phyloP scores from a whole-genome alignment of 2,888 invertebrate species.

The Drepana falcataria region DNA sequence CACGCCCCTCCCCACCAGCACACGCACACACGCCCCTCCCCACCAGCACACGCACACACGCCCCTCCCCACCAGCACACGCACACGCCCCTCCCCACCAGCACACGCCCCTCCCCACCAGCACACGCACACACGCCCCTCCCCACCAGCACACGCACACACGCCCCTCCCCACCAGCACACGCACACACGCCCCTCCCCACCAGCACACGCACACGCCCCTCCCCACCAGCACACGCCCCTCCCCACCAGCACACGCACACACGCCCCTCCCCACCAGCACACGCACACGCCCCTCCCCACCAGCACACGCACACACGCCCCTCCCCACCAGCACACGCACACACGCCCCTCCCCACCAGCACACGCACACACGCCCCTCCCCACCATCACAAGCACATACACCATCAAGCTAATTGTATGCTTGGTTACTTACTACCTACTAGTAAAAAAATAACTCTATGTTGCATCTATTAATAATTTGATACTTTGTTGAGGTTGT shows the following conservation, averaged over 20 bases:
- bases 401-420: neutral
- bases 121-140: slow-evolving; percentile 47
- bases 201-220: slow-evolving; percentile 72
- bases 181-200: slow-evolving; percentile 55
- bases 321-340: slow-evolving; percentile 37
- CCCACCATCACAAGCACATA: slow-evolving; percentile 45
- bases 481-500: too few relatives aligned
- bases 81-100: slow-evolving; percentile 13
- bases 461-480: too few relatives aligned
- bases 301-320: slow-evolving; percentile 62
- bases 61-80: slow-evolving; percentile 50
- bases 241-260: slow-evolving; percentile 36
- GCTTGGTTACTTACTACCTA: too few relatives aligned
- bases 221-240: too few relatives aligned
- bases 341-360: slow-evolving; percentile 19
- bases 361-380: slow-evolving; percentile 32
- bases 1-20: too few relatives aligned
- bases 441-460: too few relatives aligned
- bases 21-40: slow-evolving; percentile 10
- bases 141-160: slow-evolving; percentile 36
- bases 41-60: too few relatives aligned
- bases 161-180: slow-evolving; percentile 16
- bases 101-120: slow-evolving; percentile 66
- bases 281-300: slow-evolving; percentile 55
- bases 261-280: slow-evolving; percentile 14